These are phyloP conservation scores for Sebastes melanostomus DNA, from an alignment of 2,797 vertebrate species.

Conservation along the genomic window DNA sequence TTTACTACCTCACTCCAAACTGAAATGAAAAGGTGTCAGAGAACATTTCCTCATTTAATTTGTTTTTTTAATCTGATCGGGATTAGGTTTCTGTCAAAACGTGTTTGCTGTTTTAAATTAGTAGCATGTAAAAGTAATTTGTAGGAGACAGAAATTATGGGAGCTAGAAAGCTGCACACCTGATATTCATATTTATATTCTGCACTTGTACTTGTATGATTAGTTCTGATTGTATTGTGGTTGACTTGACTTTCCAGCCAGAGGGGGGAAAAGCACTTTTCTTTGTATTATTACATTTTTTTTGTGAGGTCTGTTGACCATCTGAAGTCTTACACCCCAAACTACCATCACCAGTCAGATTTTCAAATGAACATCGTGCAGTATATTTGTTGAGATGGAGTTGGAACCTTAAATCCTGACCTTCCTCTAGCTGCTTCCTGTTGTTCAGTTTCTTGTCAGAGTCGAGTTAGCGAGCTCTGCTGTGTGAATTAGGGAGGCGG, in stretches of 20 bases:
- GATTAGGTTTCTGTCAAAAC: neutral
- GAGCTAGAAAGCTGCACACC: neutral
- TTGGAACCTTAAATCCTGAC: constrained; percentile 16
- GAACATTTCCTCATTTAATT: neutral
- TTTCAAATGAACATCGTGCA: neutral
- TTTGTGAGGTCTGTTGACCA: too few relatives aligned
- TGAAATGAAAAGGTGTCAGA: neutral
- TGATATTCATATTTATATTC: neutral
- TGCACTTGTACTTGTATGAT: neutral
- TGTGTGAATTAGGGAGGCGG: constrained; percentile 39
- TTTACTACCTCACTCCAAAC: neutral
- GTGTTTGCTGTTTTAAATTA: neutral
- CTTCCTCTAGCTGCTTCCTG: neutral
- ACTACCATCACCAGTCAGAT: neutral
- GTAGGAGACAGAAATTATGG: neutral
- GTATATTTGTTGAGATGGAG: constrained; percentile 1
- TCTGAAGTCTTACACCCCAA: neutral
- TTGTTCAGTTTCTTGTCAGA: constrained; percentile 15
- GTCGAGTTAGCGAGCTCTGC: constrained; percentile 21
- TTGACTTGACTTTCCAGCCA: neutral
- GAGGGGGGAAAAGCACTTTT: neutral
- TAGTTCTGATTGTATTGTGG: neutral
- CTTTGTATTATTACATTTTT: too few relatives aligned
- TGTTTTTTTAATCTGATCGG: too few relatives aligned
- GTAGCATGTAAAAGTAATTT: neutral